Evolutionary conservation across 1,140 invertebrate species (phyloP), one percentile per base, ranked within the genome.

Genomic region (Penaeus chinensis): DNA sequence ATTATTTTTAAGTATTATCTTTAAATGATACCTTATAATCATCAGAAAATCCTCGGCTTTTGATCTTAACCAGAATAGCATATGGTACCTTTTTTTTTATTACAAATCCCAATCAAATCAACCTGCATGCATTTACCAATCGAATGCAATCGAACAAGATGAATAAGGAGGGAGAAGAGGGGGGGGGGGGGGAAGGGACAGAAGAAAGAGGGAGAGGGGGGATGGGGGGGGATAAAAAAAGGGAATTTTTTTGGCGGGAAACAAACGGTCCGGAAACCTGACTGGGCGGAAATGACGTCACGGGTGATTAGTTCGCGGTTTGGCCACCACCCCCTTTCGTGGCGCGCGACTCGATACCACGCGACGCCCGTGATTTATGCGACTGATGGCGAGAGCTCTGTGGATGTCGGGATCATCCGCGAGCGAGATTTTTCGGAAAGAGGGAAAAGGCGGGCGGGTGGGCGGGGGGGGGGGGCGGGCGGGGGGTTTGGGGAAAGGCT

Each of bases 201-300:
- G 54, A 11, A 2, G 11, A 8, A 11, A 2, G 10, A 8, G 10
- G 11, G 16, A 2, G 54, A 54, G 16, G 54, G 54, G 2, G 54
- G 11, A 2, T 4, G 54, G 54, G 54, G 16, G 11, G 54, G 11
- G 54, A 8, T 3, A 10, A 47, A 11, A 54, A 8, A 54, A 13
- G 11, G 47, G 47, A 47, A 13, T 47, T 54, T 54, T 87, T 87
- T 87, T 87, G 85, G 85, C 85, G 79, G 85, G 66, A 76, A 87
- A 87, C 85, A 87, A 87, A 87, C 85, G 85, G 85, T 76, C 79
- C 79, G 85, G 85, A 87, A 87, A 87, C 85, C 80, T 74, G 66
- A 74, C 85, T 87, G 85, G 85, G 82, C 85, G 85, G 85, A 87
- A 87, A 87, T 87, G 85, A 87, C 85, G 85, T 82, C 85, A 82